Evolutionary conservation across 2,113 vertebrate species (phyloP).

Genomic region (Ceuthmochares aereus): DNA sequence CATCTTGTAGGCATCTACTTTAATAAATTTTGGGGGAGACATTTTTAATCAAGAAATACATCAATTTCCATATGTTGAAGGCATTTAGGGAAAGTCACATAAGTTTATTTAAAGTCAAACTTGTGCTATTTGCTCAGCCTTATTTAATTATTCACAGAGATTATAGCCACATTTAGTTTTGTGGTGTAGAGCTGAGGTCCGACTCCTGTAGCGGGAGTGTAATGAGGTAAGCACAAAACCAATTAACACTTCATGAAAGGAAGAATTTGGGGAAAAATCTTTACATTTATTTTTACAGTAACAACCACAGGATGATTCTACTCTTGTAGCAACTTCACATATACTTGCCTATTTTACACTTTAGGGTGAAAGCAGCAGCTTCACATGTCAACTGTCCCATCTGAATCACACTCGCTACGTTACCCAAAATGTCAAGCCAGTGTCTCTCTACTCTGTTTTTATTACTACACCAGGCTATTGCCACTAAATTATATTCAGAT

Average conservation of each 20-base stretch:
- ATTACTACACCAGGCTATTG: background rate
- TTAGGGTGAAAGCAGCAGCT: background rate
- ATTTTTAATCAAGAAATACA: background rate
- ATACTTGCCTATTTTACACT: background rate
- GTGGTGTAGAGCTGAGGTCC: background rate
- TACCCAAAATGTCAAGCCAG: constrained; percentile 22
- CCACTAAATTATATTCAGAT: constrained; percentile 34
- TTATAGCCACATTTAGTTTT: background rate
- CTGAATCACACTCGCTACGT: background rate
- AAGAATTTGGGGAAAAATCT: background rate
- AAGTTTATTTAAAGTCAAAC: background rate
- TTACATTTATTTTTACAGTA: background rate
- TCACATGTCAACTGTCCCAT: constrained; percentile 3
- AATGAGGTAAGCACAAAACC: background rate
- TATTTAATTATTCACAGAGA: background rate
- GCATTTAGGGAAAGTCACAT: background rate
- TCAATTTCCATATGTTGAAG: background rate
- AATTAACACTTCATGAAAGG: background rate
- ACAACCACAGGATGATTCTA: background rate
- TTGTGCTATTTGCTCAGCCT: background rate
- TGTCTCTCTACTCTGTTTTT: constrained; percentile 17
- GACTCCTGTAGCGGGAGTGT: background rate
- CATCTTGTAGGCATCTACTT: background rate
- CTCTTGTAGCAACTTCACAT: background rate
- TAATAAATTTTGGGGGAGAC: fast-evolving